phyloP scores from a whole-genome alignment of 2,888 invertebrate genomes.

The Hirtodrosophila histrioides region DNA sequence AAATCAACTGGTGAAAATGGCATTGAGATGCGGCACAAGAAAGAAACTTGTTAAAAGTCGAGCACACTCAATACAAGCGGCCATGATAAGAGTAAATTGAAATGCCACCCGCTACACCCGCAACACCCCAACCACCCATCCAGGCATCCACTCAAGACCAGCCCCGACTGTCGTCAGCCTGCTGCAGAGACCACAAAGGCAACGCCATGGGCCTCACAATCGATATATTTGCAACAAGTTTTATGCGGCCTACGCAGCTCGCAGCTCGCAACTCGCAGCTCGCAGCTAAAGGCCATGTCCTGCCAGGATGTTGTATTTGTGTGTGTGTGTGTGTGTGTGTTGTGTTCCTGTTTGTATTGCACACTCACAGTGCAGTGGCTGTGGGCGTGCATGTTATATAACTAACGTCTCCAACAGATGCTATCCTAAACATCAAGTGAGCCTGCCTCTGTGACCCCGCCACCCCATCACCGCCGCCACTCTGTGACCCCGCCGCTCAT shows the following conservation, averaged over 20 bases:
- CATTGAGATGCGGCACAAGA: constrained; percentile 10
- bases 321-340: background rate
- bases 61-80: constrained; percentile 56
- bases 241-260: constrained; percentile 46
- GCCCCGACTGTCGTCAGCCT: background rate
- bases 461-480: too few relatives aligned
- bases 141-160: too few relatives aligned
- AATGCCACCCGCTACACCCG: constrained; percentile 16
- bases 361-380: background rate
- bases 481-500: too few relatives aligned
- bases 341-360: too few relatives aligned
- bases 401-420: constrained; percentile 15
- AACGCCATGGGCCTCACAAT: constrained; percentile 52
- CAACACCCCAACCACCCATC: background rate
- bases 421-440: constrained; percentile 12
- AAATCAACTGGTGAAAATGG: constrained; percentile 35
- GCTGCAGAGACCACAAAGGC: constrained; percentile 21
- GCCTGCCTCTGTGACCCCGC: background rate
- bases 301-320: constrained; percentile 2
- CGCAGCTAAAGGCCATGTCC: constrained; percentile 30
- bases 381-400: constrained; percentile 46
- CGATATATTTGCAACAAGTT: constrained; percentile 82
- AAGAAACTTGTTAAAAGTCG: constrained; percentile 59
- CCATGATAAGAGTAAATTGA: constrained; percentile 50
- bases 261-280: constrained; percentile 3